A percentile compares a stretch with the other conserved stretches of the same genome.
phyloP scores from a whole-genome alignment of 2,797 vertebrate species.

The Falco berigora region DNA sequence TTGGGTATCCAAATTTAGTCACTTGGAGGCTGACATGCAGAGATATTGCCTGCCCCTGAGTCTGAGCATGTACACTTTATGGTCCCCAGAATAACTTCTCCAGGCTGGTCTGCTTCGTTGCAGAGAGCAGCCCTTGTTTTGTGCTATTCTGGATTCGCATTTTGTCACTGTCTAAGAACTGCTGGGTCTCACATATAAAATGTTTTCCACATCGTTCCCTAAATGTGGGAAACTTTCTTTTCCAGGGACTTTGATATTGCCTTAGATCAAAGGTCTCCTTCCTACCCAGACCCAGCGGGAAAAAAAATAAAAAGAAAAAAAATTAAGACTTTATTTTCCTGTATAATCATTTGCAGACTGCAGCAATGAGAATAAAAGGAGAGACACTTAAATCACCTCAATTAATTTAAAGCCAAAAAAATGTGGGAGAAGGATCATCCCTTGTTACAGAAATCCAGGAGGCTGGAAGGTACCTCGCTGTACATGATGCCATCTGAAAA shows the following conservation, averaged over 20 bases:
- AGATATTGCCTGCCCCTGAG: not conserved
- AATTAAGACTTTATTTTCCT: not conserved
- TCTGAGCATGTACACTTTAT: not conserved
- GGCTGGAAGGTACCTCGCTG: not conserved
- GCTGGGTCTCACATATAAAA: not conserved
- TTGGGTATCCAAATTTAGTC: slow-evolving; percentile 21
- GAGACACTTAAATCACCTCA: not conserved
- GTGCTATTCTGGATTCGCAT: not conserved
- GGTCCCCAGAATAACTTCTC: not conserved
- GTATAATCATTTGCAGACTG: not conserved
- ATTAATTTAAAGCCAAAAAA: not conserved
- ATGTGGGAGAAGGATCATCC: not conserved
- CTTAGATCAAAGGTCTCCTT: not conserved
- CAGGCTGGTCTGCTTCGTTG: accelerated
- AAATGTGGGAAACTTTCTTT: not conserved
- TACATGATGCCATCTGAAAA: not conserved
- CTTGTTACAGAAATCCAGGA: not conserved
- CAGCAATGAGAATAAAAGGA: not conserved
- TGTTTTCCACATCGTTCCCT: not conserved
- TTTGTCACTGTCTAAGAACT: slow-evolving; percentile 15
- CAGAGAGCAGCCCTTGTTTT: not conserved
- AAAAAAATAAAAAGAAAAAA: not conserved
- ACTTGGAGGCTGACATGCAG: not conserved
- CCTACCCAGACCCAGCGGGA: not conserved
- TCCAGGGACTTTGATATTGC: not conserved